These are phyloP conservation scores for Ochropacha duplaris DNA, from an alignment of 2,888 invertebrate genomes.

Conservation along the genomic window DNA sequence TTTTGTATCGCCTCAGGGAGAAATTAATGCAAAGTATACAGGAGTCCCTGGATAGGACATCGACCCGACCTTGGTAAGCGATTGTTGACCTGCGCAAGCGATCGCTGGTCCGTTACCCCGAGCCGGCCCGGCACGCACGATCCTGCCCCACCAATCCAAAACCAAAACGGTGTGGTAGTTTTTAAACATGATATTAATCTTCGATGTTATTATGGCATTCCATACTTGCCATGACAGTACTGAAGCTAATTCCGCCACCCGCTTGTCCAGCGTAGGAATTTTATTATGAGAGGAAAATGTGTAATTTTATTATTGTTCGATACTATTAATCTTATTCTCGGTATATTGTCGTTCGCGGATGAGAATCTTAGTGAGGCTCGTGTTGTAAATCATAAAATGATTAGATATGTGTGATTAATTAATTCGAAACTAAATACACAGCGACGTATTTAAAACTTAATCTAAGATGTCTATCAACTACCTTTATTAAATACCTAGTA, in stretches of 20 bases:
- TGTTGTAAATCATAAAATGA: neutral
- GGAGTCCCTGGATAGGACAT: constrained; percentile 50
- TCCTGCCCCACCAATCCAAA: constrained; percentile 37
- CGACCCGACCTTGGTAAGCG: constrained; percentile 69
- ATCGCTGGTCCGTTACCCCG: constrained; percentile 61
- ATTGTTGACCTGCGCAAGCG: constrained; percentile 73
- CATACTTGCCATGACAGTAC: neutral
- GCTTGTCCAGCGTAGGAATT: neutral
- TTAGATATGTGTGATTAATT: neutral
- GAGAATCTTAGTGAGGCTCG: neutral
- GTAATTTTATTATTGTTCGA: neutral
- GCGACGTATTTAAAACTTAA: neutral
- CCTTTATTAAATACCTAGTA: neutral
- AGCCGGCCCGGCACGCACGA: constrained; percentile 44
- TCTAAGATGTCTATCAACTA: neutral
- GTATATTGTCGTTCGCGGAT: neutral
- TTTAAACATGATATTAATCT: constrained; percentile 33
- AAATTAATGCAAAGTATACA: constrained; percentile 6
- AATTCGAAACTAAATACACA: neutral
- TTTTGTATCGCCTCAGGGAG: neutral
- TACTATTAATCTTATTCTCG: neutral
- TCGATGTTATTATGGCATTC: constrained; percentile 4
- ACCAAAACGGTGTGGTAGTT: constrained; percentile 35
- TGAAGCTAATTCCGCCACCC: constrained; percentile 26
- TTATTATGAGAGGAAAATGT: neutral